Evolutionary conservation across 2,797 vertebrate species (phyloP).

Genomic region (Apogon talboti): DNA sequence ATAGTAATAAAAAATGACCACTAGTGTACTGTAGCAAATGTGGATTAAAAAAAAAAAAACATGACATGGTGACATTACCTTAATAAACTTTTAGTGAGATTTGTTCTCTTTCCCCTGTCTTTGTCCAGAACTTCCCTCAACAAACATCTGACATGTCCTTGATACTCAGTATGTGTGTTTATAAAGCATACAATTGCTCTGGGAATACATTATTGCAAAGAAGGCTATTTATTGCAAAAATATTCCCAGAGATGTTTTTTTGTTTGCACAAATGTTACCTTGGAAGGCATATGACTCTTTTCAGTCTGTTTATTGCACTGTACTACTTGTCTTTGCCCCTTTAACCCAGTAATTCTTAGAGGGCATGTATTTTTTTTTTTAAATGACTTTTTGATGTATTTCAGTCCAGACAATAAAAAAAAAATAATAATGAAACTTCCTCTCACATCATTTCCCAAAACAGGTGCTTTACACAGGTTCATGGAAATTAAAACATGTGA

Average conservation of each 20-base stretch:
- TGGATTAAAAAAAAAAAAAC: too few relatives aligned
- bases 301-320: constrained; percentile 11
- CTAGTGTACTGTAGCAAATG: too few relatives aligned
- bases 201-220: constrained; percentile 9
- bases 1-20: too few relatives aligned
- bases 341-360: background rate
- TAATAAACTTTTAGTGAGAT: constrained; percentile 2
- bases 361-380: too few relatives aligned
- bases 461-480: too few relatives aligned
- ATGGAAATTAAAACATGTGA: too few relatives aligned
- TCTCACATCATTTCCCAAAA: too few relatives aligned
- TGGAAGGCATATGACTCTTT: constrained; percentile 1
- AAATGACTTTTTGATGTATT: too few relatives aligned
- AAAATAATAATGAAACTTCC: too few relatives aligned
- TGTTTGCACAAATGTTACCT: constrained; percentile 31
- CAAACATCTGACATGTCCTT: constrained; percentile 29
- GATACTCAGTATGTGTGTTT: constrained; percentile 25
- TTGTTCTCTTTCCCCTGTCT: background rate
- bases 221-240: constrained; percentile 23
- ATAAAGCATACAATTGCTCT: constrained; percentile 13
- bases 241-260: constrained; percentile 28
- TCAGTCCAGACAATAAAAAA: too few relatives aligned
- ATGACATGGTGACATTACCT: background rate
- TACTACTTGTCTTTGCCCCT: background rate
- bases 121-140: constrained; percentile 2